phyloP scores from a whole-genome alignment of 2,888 invertebrate species.

The Lomographa bimaculata region DNA sequence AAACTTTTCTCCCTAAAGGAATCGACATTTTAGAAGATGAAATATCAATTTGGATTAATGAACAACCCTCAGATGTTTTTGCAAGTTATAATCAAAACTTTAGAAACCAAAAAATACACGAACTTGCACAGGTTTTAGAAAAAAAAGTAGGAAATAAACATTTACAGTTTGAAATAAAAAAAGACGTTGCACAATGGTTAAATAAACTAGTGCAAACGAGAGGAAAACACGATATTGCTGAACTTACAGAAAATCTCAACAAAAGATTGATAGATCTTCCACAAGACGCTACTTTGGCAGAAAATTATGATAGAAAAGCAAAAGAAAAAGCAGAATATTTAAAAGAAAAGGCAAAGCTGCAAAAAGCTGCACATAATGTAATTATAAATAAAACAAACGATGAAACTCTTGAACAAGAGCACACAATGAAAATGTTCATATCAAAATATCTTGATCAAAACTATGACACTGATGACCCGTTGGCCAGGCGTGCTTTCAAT shows the following conservation, averaged over 20 bases:
- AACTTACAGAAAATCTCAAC: slow-evolving; percentile 42
- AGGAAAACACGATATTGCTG: slow-evolving; percentile 37
- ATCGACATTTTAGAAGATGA: slow-evolving; percentile 52
- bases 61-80: slow-evolving; percentile 48
- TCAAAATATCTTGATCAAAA: slow-evolving; percentile 52
- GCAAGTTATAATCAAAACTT: slow-evolving; percentile 28
- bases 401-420: slow-evolving; percentile 37
- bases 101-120: slow-evolving; percentile 40
- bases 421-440: slow-evolving; percentile 50
- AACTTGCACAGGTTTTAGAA: slow-evolving; percentile 44
- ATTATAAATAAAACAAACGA: slow-evolving; percentile 7
- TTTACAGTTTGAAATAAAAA: slow-evolving; percentile 37
- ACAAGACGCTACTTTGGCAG: slow-evolving; percentile 41
- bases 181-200: slow-evolving; percentile 47
- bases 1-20: slow-evolving; percentile 38
- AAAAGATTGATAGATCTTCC: slow-evolving; percentile 43
- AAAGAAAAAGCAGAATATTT: slow-evolving; percentile 25
- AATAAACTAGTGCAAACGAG: slow-evolving; percentile 38
- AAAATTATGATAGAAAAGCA: slow-evolving; percentile 28
- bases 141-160: slow-evolving; percentile 37
- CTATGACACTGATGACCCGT: slow-evolving; percentile 47
- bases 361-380: too few relatives aligned
- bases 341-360: slow-evolving; percentile 11
- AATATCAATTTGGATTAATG: slow-evolving; percentile 58
- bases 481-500: slow-evolving; percentile 48